A percentile compares a stretch with the other conserved stretches of the same genome.
phyloP scores from a whole-genome alignment of 2,113 vertebrate species.

The Hemibagrus wyckioides region DNA sequence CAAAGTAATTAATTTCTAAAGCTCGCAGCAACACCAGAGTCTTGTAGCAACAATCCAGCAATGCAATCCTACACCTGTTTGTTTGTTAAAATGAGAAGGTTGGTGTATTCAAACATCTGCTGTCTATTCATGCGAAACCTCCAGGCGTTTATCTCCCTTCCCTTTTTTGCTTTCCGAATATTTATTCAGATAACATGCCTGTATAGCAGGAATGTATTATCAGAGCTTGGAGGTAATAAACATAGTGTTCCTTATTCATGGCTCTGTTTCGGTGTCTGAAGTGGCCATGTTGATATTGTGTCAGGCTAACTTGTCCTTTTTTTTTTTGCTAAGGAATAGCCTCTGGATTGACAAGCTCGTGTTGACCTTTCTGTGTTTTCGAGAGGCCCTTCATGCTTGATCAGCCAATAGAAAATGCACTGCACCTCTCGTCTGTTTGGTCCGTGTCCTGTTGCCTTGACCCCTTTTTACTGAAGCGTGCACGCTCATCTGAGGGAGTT shows the following conservation, averaged over 20 bases:
- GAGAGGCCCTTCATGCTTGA: slow-evolving; percentile 35
- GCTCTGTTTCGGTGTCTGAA: neutral
- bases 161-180: slow-evolving; percentile 1
- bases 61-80: slow-evolving; percentile 21
- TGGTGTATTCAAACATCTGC: slow-evolving; percentile 8
- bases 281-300: neutral
- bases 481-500: slow-evolving; percentile 1
- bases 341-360: slow-evolving; percentile 10
- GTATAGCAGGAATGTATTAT: neutral
- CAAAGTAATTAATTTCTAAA: neutral
- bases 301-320: neutral
- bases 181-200: slow-evolving; percentile 17
- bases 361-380: slow-evolving; percentile 21
- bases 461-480: slow-evolving; percentile 20
- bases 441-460: slow-evolving; percentile 31
- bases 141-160: slow-evolving; percentile 3
- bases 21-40: neutral
- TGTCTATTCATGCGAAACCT: slow-evolving; percentile 13
- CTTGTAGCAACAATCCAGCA: neutral
- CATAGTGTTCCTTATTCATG: neutral
- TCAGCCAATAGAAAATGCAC: slow-evolving; percentile 41
- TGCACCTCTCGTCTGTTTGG: slow-evolving; percentile 9
- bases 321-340: neutral
- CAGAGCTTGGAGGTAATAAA: neutral
- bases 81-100: slow-evolving; percentile 11